A percentile compares a stretch with the other conserved stretches of the same genome.
Evolutionary conservation across 2,888 invertebrate species (phyloP).

Genomic region (Caenorhabditis afra): DNA sequence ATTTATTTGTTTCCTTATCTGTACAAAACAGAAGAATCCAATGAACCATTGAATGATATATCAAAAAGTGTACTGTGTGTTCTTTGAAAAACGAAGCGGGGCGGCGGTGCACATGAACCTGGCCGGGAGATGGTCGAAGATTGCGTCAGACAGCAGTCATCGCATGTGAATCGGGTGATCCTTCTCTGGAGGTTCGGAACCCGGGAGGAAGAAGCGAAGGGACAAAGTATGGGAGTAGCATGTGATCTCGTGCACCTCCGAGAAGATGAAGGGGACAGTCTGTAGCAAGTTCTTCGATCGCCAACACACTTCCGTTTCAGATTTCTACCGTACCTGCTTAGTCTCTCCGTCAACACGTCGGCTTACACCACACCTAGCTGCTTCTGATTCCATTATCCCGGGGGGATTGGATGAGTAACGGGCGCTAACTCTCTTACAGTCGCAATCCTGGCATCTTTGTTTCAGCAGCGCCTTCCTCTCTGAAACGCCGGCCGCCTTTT

Average conservation of each 20-base stretch:
- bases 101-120: slow-evolving; percentile 42
- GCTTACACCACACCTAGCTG: not conserved
- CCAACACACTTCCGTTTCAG: too few species aligned
- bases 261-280: slow-evolving; percentile 22
- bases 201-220: slow-evolving; percentile 21
- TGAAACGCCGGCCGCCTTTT: not conserved
- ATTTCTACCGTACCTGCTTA: too few species aligned
- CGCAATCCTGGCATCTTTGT: slow-evolving; percentile 5
- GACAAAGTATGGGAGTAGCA: slow-evolving; percentile 28
- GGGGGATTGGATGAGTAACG: slow-evolving; percentile 5
- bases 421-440: not conserved
- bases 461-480: not conserved
- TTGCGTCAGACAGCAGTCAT: slow-evolving; percentile 48
- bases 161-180: slow-evolving; percentile 52
- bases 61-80: slow-evolving; percentile 24
- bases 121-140: slow-evolving; percentile 21
- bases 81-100: slow-evolving; percentile 20
- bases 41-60: slow-evolving; percentile 30
- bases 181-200: slow-evolving; percentile 41
- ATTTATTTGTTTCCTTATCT: slow-evolving; percentile 8
- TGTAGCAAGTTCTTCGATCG: slow-evolving; percentile 11
- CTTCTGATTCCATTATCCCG: not conserved
- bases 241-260: slow-evolving; percentile 24
- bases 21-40: slow-evolving; percentile 13
- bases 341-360: too few species aligned